phyloP scores from a whole-genome alignment of 2,113 vertebrate genomes.

The Phylloscopus trochilus region DNA sequence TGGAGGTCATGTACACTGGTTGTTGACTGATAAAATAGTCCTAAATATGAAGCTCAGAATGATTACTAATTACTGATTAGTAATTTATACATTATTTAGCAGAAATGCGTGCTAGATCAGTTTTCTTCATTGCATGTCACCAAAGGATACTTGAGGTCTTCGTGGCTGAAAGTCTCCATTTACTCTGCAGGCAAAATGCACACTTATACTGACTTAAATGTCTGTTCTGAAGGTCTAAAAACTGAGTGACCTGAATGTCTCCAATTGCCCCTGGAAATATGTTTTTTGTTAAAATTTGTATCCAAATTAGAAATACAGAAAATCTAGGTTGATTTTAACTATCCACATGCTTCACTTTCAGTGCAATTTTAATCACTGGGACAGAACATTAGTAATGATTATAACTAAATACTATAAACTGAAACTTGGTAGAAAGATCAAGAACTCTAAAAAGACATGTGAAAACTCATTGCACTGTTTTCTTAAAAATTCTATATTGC shows the following conservation, averaged over 20 bases:
- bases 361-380: accelerated
- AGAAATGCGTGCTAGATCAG: background rate
- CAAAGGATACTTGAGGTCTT: background rate
- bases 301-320: background rate
- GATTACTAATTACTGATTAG: background rate
- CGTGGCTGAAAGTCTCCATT: background rate
- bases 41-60: background rate
- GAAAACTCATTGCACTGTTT: background rate
- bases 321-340: background rate
- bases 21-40: background rate
- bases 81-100: background rate
- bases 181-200: background rate
- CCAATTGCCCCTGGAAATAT: background rate
- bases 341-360: background rate
- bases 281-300: background rate
- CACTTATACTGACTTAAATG: background rate
- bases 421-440: background rate
- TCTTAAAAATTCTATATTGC: background rate
- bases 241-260: background rate
- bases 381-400: background rate
- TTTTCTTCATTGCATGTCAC: background rate
- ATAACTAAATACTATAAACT: background rate
- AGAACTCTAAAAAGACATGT: background rate
- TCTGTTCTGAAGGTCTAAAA: background rate
- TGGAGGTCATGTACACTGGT: background rate